Conservation (phyloP, 2,888 invertebrate genomes). For the Tenthredo mesomela region DNA sequence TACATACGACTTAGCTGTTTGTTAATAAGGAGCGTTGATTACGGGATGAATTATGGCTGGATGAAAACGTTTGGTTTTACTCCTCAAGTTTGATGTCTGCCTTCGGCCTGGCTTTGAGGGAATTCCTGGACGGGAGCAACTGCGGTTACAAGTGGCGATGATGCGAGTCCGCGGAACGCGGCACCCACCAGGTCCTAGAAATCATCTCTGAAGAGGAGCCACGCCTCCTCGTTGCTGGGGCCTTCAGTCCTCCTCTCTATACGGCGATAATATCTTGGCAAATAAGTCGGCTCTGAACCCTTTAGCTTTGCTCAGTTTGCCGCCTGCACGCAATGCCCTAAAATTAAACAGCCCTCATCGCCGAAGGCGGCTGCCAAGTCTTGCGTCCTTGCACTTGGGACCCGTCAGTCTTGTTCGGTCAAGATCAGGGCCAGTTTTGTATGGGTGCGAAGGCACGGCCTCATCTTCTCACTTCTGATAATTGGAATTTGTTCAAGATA, state of each 20-base stretch:
- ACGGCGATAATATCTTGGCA: conserved; percentile 69
- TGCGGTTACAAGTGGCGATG: conserved; percentile 41
- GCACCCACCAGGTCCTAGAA: conserved; percentile 44
- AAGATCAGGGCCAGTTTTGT: conserved; percentile 14
- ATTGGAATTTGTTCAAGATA: conserved; percentile 59
- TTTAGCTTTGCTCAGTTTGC: conserved; percentile 61
- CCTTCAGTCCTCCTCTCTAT: conserved; percentile 45
- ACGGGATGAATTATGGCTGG: background rate
- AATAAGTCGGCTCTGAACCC: conserved; percentile 65
- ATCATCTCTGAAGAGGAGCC: conserved; percentile 44
- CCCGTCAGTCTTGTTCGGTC: background rate
- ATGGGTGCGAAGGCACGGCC: conserved; percentile 7
- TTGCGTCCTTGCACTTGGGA: conserved; percentile 32
- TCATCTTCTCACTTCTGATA: conserved; percentile 47
- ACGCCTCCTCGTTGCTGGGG: conserved; percentile 47
- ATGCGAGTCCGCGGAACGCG: conserved; percentile 40
- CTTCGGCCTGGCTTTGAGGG: conserved; percentile 39
- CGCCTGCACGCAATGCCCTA: conserved; percentile 68
- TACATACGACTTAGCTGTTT: background rate
- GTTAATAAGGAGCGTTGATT: conserved; percentile 12
- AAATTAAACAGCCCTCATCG: conserved; percentile 70
- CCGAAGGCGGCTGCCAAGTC: conserved; percentile 59
- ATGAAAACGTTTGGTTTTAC: conserved; percentile 24
- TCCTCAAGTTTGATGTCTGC: conserved; percentile 27
- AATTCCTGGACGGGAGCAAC: conserved; percentile 40